Percentiles rank a stretch among this genome's conserved stretches.
These are phyloP conservation scores for Pseudococcus jackbeardsleyi DNA, from an alignment of 2,888 invertebrate species.

Conservation along the genomic window DNA sequence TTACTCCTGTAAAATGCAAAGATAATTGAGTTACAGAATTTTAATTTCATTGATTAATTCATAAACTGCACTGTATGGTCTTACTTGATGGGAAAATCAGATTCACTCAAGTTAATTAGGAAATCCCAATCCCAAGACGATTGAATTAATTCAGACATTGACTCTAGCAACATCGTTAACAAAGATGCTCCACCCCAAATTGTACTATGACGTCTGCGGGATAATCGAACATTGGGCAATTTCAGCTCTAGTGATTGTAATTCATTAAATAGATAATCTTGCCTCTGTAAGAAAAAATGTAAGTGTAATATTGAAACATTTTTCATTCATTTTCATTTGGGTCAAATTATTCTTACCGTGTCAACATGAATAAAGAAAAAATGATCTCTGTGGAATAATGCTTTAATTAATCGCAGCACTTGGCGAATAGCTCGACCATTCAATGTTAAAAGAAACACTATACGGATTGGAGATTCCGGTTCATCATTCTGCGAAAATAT, in stretches of 20 bases:
- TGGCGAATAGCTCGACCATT: constrained; percentile 96
- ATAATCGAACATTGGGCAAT: constrained; percentile 85
- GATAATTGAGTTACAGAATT: constrained; percentile 5
- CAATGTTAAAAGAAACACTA: constrained; percentile 93
- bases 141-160: constrained; percentile 78
- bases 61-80: constrained; percentile 66
- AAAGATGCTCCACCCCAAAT: constrained; percentile 99
- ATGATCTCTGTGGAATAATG: constrained; percentile 89
- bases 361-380: constrained; percentile 98
- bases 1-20: constrained; percentile 74
- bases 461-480: constrained; percentile 75
- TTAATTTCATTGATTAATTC: background rate
- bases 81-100: constrained; percentile 94
- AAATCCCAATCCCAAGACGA: constrained; percentile 93
- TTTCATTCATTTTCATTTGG: background rate
- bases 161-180: constrained; percentile 87
- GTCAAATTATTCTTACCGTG: constrained; percentile 79
- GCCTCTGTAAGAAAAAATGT: constrained; percentile 78
- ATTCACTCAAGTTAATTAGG: constrained; percentile 96
- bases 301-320: no score
- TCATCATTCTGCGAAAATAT: constrained; percentile 69
- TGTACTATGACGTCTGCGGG: constrained; percentile 85
- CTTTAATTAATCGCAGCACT: constrained; percentile 89
- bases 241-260: constrained; percentile 79
- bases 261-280: constrained; percentile 92